phyloP scores from a whole-genome alignment of 2,113 vertebrate genomes.

The Phasianus colchicus region DNA sequence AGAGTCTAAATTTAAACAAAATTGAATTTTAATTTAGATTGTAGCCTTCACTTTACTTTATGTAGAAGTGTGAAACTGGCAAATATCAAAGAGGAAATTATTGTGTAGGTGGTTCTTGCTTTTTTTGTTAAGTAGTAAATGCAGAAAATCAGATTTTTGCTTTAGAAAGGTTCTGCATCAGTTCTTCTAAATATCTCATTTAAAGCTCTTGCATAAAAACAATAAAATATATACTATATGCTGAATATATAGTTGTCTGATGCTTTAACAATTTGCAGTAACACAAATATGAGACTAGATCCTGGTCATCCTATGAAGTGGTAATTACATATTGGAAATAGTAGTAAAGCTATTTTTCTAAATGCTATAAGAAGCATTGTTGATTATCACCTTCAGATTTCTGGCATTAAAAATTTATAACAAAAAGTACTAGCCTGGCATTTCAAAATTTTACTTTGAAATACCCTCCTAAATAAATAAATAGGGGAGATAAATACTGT shows the following conservation, averaged over 20 bases:
- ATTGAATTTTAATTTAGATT: not conserved
- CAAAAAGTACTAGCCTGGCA: not conserved
- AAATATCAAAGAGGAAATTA: not conserved
- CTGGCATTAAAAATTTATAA: not conserved
- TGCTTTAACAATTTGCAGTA: not conserved
- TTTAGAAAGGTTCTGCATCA: not conserved
- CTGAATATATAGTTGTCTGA: not conserved
- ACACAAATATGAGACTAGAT: not conserved
- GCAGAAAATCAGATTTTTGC: not conserved
- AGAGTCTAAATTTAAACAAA: not conserved
- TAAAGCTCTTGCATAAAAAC: not conserved
- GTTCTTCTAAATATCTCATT: not conserved
- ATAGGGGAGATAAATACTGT: not conserved
- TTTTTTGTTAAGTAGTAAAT: not conserved
- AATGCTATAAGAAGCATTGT: not conserved
- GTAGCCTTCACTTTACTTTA: not conserved
- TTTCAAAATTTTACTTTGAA: not conserved
- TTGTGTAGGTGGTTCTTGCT: not conserved
- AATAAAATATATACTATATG: not conserved
- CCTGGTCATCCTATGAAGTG: not conserved
- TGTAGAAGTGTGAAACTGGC: not conserved
- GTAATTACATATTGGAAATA: not conserved
- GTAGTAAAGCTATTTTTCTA: not conserved
- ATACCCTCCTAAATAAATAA: not conserved
- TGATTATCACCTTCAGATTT: not conserved